Conservation (phyloP, 2,113 vertebrate genomes). For the Menidia beryllina region DNA sequence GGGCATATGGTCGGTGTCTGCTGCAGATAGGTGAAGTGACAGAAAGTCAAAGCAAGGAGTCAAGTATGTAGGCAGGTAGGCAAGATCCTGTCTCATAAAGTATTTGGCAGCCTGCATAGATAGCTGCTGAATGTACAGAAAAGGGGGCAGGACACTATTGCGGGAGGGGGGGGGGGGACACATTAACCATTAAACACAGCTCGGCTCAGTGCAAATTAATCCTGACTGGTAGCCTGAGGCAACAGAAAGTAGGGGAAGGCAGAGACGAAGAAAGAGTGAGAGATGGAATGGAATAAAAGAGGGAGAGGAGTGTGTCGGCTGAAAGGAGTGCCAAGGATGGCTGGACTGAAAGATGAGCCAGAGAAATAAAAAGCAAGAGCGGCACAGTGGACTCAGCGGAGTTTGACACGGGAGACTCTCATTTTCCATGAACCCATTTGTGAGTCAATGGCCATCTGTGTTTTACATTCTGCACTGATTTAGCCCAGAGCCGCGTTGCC, state of each 20-base stretch:
- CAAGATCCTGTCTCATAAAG: conserved; percentile 27
- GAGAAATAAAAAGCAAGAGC: conserved; percentile 14
- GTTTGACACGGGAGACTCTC: conserved; percentile 49
- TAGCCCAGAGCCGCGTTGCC: conserved; percentile 57
- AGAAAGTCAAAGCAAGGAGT: conserved; percentile 33
- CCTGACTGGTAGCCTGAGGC: conserved; percentile 64
- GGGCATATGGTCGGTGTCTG: conserved; percentile 40
- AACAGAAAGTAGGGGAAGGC: conserved; percentile 30
- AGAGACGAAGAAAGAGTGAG: conserved; percentile 28
- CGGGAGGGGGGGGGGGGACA: conserved; percentile 59
- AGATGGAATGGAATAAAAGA: conserved; percentile 1
- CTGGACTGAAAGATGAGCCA: conserved; percentile 44
- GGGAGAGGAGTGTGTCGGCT: background rate
- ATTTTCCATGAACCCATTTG: conserved; percentile 71
- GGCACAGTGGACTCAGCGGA: conserved; percentile 33
- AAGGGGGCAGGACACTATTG: conserved; percentile 18
- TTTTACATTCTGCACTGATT: conserved; percentile 74
- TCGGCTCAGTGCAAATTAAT: conserved; percentile 74
- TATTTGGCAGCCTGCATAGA: conserved; percentile 38
- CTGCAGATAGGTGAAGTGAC: conserved; percentile 41
- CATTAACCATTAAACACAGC: conserved; percentile 78
- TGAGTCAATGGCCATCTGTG: conserved; percentile 77
- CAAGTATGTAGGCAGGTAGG: conserved; percentile 29
- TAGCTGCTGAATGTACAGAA: conserved; percentile 46
- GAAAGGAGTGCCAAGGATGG: conserved; percentile 14